phyloP scores from a whole-genome alignment of 30 jellyfish, hydroid and myxozoan genomes.

The Rhopilema esculentum region DNA sequence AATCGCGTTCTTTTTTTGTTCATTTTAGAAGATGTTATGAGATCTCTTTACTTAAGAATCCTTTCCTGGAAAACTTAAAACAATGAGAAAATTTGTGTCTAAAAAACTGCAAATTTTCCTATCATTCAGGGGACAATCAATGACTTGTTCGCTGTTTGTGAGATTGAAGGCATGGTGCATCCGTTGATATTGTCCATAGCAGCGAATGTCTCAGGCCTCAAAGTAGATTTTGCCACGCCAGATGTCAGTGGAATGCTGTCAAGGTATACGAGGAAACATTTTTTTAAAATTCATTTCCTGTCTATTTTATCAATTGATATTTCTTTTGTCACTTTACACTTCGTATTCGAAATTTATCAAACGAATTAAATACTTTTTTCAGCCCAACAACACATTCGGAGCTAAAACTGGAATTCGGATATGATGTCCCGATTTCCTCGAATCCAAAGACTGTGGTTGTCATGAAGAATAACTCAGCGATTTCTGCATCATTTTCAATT shows the following conservation, averaged over 20 bases:
- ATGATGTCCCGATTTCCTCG: conserved; percentile 64
- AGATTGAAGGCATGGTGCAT: conserved; percentile 73
- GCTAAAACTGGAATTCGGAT: conserved; percentile 78
- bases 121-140: conserved; percentile 42
- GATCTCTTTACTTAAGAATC: too few species aligned
- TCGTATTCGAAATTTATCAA: too few species aligned
- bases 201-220: conserved; percentile 74
- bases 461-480: conserved; percentile 79
- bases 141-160: conserved; percentile 64
- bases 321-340: too few species aligned
- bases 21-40: too few species aligned
- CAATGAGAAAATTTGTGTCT: too few species aligned
- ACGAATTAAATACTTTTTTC: too few species aligned
- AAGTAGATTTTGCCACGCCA: conserved; percentile 73
- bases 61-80: too few species aligned
- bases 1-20: too few species aligned
- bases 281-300: too few species aligned
- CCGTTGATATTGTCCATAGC: conserved; percentile 68
- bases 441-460: conserved; percentile 63
- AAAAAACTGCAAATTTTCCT: too few species aligned
- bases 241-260: conserved; percentile 61
- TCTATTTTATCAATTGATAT: too few species aligned
- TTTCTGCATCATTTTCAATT: conserved; percentile 58
- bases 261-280: conserved; percentile 3
- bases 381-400: conserved; percentile 12